Base-by-base conservation (phyloP, 2,113 vertebrate species). In the Sorex araneus region DNA sequence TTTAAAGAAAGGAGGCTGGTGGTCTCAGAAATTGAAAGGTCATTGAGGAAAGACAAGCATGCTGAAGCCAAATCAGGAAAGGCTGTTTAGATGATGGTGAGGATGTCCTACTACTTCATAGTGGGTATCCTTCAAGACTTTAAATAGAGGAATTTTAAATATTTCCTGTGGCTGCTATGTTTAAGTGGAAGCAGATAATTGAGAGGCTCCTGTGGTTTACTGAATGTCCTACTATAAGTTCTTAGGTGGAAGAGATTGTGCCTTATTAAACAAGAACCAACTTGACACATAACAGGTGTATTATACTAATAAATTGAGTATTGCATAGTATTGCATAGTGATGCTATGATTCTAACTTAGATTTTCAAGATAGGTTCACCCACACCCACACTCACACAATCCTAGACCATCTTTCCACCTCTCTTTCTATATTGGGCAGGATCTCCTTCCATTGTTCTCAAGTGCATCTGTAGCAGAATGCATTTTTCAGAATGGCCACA, bases 281-380 rank as follows among this genome's bases (percentile, higher is more conserved):
- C 85, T 81, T 88, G 11, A 71, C 40, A 47, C 3, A 45, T 30
- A 76, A 45, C n/a, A 64, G 64, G 77, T 84, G 73, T 34, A 80
- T 16, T 36, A n/a, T 88, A 67, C 36, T 84, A 80, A 76, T 84
- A 47, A 74, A 74, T n/a, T 40, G 54, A 86, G 32, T 77, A 92
- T 40, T 40, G 40, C n/a, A n/a, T n/a, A n/a, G n/a, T n/a, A 67
- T 50, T 64, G 60, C 16, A 28, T 13, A 21, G 23, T 85, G 30
- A 50, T 34, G 10, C 43, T 50, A 77, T 57, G 50, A 89, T 84
- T 77, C 32, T 50, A 85, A 40, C 32, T 82, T 66, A 77, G 69
- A 63, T 90, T 91, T 95, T 84, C 77, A 79, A 83, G 78, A 92
- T 73, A 67, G 36, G 19, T 69, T 78, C 34, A 34, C 13, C 30